Percentiles rank a stretch among this genome's conserved stretches.
These are phyloP conservation scores for Callimorpha dominula DNA, from an alignment of 2,888 invertebrate species.

Conservation along the genomic window DNA sequence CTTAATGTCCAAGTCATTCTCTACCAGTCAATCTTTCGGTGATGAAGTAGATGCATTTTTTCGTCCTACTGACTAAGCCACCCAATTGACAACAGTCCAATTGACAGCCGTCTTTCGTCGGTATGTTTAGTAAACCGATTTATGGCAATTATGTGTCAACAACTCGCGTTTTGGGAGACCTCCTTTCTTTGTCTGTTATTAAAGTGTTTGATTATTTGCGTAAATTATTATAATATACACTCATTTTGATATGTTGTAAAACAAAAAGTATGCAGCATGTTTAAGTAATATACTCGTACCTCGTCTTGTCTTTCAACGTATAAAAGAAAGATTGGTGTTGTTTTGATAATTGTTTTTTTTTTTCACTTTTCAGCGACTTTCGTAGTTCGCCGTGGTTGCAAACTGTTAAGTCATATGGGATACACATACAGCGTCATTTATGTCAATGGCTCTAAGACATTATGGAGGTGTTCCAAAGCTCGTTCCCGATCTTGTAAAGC, in stretches of 20 bases:
- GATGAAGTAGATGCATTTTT: too few relatives aligned
- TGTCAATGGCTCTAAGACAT: neutral
- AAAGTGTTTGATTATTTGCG: neutral
- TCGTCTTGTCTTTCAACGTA: too few relatives aligned
- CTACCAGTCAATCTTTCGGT: too few relatives aligned
- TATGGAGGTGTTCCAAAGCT: conserved; percentile 19
- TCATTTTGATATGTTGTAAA: neutral
- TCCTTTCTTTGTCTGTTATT: neutral
- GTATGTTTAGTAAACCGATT: neutral
- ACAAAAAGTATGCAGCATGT: neutral
- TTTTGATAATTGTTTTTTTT: neutral
- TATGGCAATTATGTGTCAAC: neutral
- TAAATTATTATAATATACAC: neutral
- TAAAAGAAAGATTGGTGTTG: neutral
- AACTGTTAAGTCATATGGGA: conserved; percentile 10
- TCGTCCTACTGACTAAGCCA: too few relatives aligned
- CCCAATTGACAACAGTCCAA: too few relatives aligned
- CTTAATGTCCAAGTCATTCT: too few relatives aligned
- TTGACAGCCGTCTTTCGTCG: too few relatives aligned
- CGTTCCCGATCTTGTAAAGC: conserved; percentile 15
- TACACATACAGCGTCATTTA: conserved; percentile 12
- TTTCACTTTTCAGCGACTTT: conserved; percentile 9
- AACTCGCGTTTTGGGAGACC: neutral
- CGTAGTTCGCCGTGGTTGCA: conserved; percentile 11
- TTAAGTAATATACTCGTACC: too few relatives aligned